Evolutionary conservation across 2,888 invertebrate genomes (phyloP).

Genomic region (Dermolepida albohirtum): DNA sequence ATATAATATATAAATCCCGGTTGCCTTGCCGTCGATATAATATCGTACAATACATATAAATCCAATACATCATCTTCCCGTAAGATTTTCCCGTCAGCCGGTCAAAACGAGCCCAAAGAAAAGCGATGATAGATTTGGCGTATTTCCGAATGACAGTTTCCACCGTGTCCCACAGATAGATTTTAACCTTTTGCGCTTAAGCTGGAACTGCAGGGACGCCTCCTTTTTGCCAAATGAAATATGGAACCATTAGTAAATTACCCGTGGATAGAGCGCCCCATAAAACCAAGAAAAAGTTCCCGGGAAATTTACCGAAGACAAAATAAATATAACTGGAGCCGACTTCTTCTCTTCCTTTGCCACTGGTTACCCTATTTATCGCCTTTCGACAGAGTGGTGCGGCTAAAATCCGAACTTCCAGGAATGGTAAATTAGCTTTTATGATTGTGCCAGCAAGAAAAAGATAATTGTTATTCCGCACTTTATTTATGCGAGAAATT

Average conservation of each 20-base stretch:
- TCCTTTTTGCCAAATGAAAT: conserved; percentile 47
- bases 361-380: conserved; percentile 1
- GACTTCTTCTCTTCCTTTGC: conserved; percentile 12
- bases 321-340: conserved; percentile 38
- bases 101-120: conserved; percentile 34
- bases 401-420: not conserved
- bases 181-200: conserved; percentile 38
- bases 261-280: conserved; percentile 45
- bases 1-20: conserved; percentile 27
- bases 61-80: conserved; percentile 35
- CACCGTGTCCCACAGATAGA: conserved; percentile 39
- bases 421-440: no score
- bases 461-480: no score
- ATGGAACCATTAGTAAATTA: conserved; percentile 55
- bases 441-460: no score
- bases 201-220: conserved; percentile 5
- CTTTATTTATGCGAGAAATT: no score
- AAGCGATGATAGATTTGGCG: conserved; percentile 41
- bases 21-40: conserved; percentile 8
- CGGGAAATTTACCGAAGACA: conserved; percentile 30
- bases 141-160: conserved; percentile 41
- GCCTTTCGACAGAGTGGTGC: conserved; percentile 8
- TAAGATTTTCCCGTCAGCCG: conserved; percentile 29
- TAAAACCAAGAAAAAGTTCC: conserved; percentile 40
- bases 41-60: conserved; percentile 31